Evolutionary conservation across 1,140 invertebrate genomes (phyloP).

Genomic region (Teleopsis dalmanni): DNA sequence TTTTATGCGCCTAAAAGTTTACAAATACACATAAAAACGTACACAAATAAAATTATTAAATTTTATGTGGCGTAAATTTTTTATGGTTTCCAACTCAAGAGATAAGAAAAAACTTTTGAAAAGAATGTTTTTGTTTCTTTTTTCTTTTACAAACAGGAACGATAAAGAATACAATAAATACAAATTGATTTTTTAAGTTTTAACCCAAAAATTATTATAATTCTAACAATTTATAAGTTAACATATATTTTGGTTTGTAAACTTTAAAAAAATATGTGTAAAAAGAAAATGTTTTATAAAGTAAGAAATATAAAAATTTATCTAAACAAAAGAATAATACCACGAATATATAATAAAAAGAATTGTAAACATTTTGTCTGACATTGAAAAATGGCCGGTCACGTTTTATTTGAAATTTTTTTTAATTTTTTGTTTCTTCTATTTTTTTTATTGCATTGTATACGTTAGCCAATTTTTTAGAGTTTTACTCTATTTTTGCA

Average conservation of each 20-base stretch:
- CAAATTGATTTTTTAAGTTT: too few relatives aligned
- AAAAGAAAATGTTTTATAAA: neutral
- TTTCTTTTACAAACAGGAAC: neutral
- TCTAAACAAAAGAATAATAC: neutral
- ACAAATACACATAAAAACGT: neutral
- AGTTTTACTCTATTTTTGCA: neutral
- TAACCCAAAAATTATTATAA: too few relatives aligned
- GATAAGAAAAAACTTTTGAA: too few relatives aligned
- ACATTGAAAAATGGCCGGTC: constrained; percentile 45
- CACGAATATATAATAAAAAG: constrained; percentile 10
- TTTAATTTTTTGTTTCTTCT: constrained; percentile 15
- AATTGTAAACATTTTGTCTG: constrained; percentile 31
- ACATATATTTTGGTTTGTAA: neutral
- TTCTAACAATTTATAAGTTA: too few relatives aligned
- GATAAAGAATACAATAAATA: neutral
- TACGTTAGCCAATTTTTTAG: neutral
- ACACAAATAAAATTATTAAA: constrained; percentile 22
- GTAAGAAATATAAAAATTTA: too few relatives aligned
- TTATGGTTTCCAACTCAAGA: constrained; percentile 27
- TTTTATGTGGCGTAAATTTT: constrained; percentile 44
- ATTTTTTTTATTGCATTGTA: neutral
- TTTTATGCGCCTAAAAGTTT: constrained; percentile 1
- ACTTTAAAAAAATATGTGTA: neutral
- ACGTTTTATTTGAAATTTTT: constrained; percentile 35
- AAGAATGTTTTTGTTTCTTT: too few relatives aligned